Evolutionary conservation across 2,113 vertebrate genomes (phyloP).

Genomic region (Tamias sibiricus): DNA sequence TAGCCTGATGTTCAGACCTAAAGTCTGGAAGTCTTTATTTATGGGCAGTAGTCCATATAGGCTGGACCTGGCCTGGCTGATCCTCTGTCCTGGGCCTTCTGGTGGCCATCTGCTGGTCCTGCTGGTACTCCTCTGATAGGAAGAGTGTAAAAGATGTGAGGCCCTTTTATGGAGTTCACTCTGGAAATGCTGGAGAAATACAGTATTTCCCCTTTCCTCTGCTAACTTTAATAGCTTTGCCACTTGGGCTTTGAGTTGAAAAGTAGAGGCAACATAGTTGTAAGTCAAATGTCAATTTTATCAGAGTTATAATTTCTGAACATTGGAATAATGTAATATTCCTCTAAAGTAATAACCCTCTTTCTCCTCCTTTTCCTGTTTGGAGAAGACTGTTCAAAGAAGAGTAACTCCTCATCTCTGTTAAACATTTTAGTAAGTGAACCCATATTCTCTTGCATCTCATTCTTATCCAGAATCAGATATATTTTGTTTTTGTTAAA

Average conservation of each 20-base stretch:
- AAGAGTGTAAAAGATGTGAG: neutral
- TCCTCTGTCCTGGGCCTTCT: neutral
- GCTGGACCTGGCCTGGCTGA: neutral
- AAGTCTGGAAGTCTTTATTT: neutral
- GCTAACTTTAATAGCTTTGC: neutral
- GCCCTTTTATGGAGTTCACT: neutral
- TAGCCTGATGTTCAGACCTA: neutral
- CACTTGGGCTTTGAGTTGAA: neutral
- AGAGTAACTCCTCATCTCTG: neutral
- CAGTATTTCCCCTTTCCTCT: neutral
- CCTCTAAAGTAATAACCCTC: neutral
- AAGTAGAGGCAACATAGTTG: neutral
- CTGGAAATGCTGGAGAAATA: neutral
- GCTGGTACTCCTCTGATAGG: neutral
- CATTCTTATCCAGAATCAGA: neutral
- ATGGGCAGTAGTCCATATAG: neutral
- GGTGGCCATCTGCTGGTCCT: slow-evolving; percentile 14
- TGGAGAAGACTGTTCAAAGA: neutral
- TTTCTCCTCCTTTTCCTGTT: neutral
- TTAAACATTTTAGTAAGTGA: neutral
- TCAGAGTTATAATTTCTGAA: slow-evolving; percentile 19
- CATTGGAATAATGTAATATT: neutral
- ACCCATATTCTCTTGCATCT: neutral
- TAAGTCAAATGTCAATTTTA: neutral
- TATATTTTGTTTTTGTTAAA: slow-evolving; percentile 13